Percentiles rank a stretch among this genome's conserved stretches.
Conservation (phyloP, 2,888 invertebrate genomes). For the Agapetus fuscipes region DNA sequence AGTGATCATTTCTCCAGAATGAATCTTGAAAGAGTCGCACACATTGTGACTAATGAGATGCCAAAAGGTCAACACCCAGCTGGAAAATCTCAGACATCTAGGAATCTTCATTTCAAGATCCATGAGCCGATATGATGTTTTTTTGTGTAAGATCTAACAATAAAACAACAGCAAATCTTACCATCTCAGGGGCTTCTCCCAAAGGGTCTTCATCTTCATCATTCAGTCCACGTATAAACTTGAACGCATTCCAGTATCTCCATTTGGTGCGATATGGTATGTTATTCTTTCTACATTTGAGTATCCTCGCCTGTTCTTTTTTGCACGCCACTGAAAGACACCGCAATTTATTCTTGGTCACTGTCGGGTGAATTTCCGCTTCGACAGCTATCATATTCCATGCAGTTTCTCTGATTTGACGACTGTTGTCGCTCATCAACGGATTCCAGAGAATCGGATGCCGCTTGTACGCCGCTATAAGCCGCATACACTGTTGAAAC, state of each 20-base stretch:
- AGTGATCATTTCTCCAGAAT: no score
- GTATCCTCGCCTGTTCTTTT: slow-evolving; percentile 11
- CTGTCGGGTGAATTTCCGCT: slow-evolving; percentile 18
- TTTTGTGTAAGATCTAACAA: no score
- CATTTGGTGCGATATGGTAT: slow-evolving; percentile 4
- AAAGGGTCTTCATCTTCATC: slow-evolving; percentile 18
- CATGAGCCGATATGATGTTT: no score
- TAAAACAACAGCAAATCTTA: no score
- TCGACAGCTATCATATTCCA: slow-evolving; percentile 18
- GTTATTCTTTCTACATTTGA: slow-evolving; percentile 10
- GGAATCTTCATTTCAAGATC: no score
- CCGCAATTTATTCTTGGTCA: slow-evolving; percentile 17
- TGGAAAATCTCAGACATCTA: no score
- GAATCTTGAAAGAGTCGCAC: no score
- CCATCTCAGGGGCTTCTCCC: slow-evolving; percentile 18
- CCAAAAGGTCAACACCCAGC: no score
- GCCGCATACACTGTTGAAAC: slow-evolving; percentile 13
- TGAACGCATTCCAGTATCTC: slow-evolving; percentile 20
- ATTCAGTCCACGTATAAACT: slow-evolving; percentile 16
- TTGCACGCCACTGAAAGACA: slow-evolving; percentile 13
- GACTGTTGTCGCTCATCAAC: slow-evolving; percentile 9
- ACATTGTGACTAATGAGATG: no score
- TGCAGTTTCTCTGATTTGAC: slow-evolving; percentile 13
- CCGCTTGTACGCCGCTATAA: slow-evolving; percentile 18
- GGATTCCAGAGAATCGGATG: slow-evolving; percentile 17